These are phyloP conservation scores for Rhincodon typus DNA, from an alignment of 2,797 vertebrate genomes.

Conservation along the genomic window DNA sequence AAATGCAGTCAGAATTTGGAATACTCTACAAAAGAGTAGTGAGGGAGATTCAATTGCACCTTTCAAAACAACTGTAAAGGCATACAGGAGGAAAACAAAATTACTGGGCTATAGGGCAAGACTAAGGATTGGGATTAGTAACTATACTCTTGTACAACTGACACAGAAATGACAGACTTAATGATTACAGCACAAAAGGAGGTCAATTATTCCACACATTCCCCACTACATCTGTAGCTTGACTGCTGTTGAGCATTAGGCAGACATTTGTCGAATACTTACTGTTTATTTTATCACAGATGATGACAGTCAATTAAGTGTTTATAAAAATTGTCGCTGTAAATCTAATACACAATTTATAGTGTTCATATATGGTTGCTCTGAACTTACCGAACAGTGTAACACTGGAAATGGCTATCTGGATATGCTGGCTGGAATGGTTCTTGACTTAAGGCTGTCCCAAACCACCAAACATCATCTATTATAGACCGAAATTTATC, in stretches of 20 bases:
- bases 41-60: too few species aligned
- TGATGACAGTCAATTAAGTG: neutral
- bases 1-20: too few species aligned
- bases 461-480: slow-evolving; percentile 98
- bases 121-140: too few species aligned
- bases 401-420: slow-evolving; percentile 96
- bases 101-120: too few species aligned
- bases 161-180: too few species aligned
- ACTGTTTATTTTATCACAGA: neutral
- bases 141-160: too few species aligned
- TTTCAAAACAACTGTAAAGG: too few species aligned
- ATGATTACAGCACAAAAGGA: too few species aligned
- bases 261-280: neutral
- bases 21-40: too few species aligned
- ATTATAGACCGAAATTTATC: slow-evolving; percentile 92
- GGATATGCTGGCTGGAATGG: slow-evolving; percentile 85
- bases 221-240: neutral
- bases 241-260: neutral
- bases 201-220: too few species aligned
- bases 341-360: too few species aligned
- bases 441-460: slow-evolving; percentile 87
- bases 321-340: neutral
- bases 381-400: slow-evolving; percentile 79
- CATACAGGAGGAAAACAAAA: neutral
- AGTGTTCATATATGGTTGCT: neutral